Evolutionary conservation across 2,888 invertebrate species (phyloP), one percentile per base, ranked within the genome.

Genomic region (Nowickia ferox): DNA sequence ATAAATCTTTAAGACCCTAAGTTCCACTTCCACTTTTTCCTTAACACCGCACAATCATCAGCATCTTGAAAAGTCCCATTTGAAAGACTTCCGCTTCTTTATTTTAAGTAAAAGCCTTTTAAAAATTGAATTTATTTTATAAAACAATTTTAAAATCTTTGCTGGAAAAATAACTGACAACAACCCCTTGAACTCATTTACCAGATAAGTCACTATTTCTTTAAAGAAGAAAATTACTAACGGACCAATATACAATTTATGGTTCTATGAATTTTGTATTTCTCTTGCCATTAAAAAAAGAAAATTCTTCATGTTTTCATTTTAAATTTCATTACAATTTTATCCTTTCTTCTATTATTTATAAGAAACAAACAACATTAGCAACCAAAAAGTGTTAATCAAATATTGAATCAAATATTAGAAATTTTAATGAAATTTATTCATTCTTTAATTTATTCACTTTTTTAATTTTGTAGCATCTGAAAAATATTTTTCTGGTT

Each of bases 211-310:
- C 40, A 44, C 19, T 68, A 11, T 68, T 59, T 15, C 19, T 40
- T 55, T 68, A 65, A 17, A 22, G 42, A 71, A 65, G 13, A 48
- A 19, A 74, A 30, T 66, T 22, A 66, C 9, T 76, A 30, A 30
- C 30, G 6, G 30, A 5, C 5, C 40, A 55, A 66, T 81, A 38
- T 48, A 55, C 59, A 71, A 75, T 82, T 76, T 75, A 86, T 86
- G 78, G 71, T 75, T 71, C 75, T 68, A 76, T 79, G 82, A 79
- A 61, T 86, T 83, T 69, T 51, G n/a, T 82, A 63, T 74, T 82
- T 78, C 10, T 22, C 30, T 13, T 42, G 9, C n/a, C 19, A 51
- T 44, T n/a, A 53, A 51, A 8, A 63, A 53, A 74, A n/a, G n/a
- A n/a, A 22, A 17, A 42, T 61, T 46, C 10, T 10, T 65, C 38